A percentile compares a stretch with the other conserved stretches of the same genome.
Conservation (phyloP, 2,113 vertebrate genomes). For the Vidua macroura region DNA sequence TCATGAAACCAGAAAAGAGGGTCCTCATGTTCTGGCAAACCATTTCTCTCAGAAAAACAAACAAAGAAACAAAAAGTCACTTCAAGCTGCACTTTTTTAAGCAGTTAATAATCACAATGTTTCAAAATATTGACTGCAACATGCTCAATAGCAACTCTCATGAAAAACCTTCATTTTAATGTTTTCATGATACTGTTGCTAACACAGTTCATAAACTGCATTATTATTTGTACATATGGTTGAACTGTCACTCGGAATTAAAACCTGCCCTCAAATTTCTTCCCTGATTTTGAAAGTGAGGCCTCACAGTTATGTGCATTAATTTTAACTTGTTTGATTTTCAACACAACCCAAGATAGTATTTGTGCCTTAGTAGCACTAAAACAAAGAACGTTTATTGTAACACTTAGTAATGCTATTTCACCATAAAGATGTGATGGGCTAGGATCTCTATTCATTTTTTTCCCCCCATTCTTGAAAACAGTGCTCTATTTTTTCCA, state of each 20-base stretch:
- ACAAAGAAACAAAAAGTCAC: not conserved
- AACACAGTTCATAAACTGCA: not conserved
- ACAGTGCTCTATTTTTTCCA: not conserved
- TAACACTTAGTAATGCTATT: not conserved
- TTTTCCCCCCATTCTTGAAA: not conserved
- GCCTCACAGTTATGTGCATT: not conserved
- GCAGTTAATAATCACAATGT: not conserved
- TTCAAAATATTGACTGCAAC: not conserved
- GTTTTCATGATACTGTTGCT: not conserved
- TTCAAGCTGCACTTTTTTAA: not conserved
- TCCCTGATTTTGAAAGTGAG: not conserved
- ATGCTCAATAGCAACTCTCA: not conserved
- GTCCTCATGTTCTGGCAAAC: not conserved
- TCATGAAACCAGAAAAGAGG: not conserved
- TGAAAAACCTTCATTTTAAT: not conserved
- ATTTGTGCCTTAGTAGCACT: not conserved
- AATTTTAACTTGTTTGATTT: not conserved
- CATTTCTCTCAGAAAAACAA: not conserved
- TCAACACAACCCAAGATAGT: not conserved
- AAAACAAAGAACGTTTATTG: not conserved
- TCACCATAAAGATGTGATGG: not conserved
- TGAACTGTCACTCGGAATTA: not conserved
- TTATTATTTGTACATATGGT: not conserved
- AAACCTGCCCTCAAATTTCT: not conserved
- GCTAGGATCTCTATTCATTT: not conserved